Evolutionary conservation across 2,888 invertebrate species (phyloP).

Genomic region (Chrysomela aeneicollis): DNA sequence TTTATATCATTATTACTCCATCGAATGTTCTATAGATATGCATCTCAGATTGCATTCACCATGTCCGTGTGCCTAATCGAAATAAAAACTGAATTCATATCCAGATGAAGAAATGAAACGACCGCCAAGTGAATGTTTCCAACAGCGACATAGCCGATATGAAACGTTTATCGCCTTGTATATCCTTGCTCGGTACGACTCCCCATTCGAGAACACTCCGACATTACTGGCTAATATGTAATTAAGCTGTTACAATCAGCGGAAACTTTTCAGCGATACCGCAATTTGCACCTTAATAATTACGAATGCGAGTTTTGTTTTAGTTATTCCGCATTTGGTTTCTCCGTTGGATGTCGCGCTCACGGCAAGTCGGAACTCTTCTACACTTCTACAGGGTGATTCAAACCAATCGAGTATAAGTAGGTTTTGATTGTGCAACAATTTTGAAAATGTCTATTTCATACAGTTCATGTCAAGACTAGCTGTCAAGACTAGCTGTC

Average conservation of each 20-base stretch:
- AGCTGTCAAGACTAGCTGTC: no score
- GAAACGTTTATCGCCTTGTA: slow-evolving; percentile 2
- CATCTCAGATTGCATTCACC: no score
- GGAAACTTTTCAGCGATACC: slow-evolving; percentile 14
- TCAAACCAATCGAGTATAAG: no score
- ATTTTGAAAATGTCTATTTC: no score
- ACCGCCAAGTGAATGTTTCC: not conserved
- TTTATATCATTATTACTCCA: no score
- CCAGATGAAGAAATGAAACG: no score
- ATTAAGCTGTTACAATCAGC: slow-evolving; percentile 14
- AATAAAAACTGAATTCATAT: no score
- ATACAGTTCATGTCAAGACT: no score
- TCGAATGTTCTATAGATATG: no score
- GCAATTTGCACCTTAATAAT: slow-evolving; percentile 8
- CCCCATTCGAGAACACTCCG: slow-evolving; percentile 2
- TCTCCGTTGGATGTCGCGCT: not conserved
- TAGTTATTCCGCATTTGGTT: not conserved
- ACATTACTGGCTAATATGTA: slow-evolving; percentile 10
- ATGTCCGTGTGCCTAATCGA: no score
- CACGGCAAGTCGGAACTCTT: not conserved
- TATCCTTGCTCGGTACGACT: slow-evolving; percentile 2
- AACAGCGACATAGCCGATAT: not conserved
- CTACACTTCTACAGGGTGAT: no score
- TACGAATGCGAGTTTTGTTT: slow-evolving; percentile 11
- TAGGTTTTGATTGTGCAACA: no score